Conservation (phyloP, 2,797 vertebrate species). For the Schizopygopsis pylzovi region DNA sequence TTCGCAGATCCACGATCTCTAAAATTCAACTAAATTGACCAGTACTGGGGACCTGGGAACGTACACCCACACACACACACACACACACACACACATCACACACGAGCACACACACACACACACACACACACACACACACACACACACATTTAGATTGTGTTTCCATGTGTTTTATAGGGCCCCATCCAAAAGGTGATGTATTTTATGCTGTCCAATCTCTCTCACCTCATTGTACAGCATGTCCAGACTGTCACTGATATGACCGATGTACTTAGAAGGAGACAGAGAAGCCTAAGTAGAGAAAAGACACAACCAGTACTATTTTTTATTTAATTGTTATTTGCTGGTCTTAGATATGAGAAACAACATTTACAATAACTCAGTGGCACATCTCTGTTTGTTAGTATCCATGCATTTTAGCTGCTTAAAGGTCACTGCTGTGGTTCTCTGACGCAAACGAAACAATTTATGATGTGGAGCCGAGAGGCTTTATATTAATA, state of each 20-base stretch:
- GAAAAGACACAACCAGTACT: background rate
- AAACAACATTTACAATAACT: background rate
- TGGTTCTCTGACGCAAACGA: background rate
- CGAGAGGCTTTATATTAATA: conserved; percentile 20
- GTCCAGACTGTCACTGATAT: conserved; percentile 56
- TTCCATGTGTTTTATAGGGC: background rate
- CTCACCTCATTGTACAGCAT: conserved; percentile 55
- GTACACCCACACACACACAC: conserved; percentile 68
- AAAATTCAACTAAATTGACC: conserved; percentile 86
- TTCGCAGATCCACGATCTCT: conserved; percentile 82
- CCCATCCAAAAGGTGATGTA: background rate
- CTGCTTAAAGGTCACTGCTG: conserved; percentile 19
- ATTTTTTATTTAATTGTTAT: background rate
- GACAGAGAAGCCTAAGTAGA: conserved; percentile 60
- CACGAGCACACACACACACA: conserved; percentile 15
- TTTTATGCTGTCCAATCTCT: background rate
- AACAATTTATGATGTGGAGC: background rate
- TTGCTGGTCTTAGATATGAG: background rate
- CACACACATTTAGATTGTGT: conserved; percentile 12
- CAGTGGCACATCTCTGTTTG: background rate
- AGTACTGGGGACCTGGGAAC: conserved; percentile 87
- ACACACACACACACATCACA: conserved; percentile 38
- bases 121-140: conserved; percentile 4
- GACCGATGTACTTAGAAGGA: conserved; percentile 44
- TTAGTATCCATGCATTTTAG: background rate